Base-by-base conservation (phyloP, 2,113 vertebrate genomes). In the Macaca nemestrina region DNA sequence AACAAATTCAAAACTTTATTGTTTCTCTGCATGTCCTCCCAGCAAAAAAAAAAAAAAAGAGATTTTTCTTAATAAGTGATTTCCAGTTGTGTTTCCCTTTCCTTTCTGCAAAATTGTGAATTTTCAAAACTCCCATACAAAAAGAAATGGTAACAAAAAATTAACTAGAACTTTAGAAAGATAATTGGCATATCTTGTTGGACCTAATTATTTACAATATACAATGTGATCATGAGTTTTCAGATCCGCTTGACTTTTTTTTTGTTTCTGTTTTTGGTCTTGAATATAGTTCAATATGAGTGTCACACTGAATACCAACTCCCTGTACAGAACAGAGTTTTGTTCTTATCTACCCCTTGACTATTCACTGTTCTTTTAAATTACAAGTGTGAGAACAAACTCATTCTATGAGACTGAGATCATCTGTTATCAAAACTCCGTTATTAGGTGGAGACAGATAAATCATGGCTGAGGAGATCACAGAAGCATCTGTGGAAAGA, bases 381-480 rank as follows among this genome's bases (percentile, higher is more conserved):
- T 98, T 98, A 98, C 95, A 94, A 96, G 67, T 98, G 76, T 97
- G 97, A 93, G 96, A 95, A 97, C 95, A 98, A 98, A 96, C 97
- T 97, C 98, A 98, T 98, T 95, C 95, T 98, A 97, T 95, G 92
- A 98, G 94, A 78, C 96, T 98, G 98, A 98, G 97, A 96, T 98
- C 96, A 98, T 98, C 98, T 98, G 98, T 98, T 98, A 97, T 98
- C 97, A 97, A 95, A 95, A 96, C 88, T 98, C 96, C 35, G 23
- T 90, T 98, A 97, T 98, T 97, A 98, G 98, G 98, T 98, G 95
- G 98, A 98, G 98, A 98, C 98, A 98, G 98, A 98, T 97, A 92
- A 92, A 48, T 98, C 97, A 90, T 97, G 97, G 92, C 92, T 98
- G 96, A 97, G 97, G 68, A 88, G 98, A 95, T 95, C 45, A 64